A percentile compares a stretch with the other conserved stretches of the same genome.
phyloP scores from a whole-genome alignment of 2,113 vertebrate genomes.

The Girardinichthys multiradiatus region DNA sequence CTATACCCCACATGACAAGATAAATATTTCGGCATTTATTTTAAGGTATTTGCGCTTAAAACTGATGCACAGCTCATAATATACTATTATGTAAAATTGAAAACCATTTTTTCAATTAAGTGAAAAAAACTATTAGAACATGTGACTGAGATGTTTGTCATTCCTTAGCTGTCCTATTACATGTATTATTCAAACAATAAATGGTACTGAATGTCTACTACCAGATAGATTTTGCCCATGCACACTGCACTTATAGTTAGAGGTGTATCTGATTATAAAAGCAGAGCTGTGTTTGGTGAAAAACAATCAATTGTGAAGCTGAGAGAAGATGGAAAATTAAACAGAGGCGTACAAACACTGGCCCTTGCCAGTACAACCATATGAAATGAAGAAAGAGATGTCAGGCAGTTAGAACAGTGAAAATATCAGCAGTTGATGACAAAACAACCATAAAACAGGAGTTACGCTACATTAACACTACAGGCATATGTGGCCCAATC shows the following conservation, averaged over 20 bases:
- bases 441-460: no score
- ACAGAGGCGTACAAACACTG: background rate
- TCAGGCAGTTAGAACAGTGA: background rate
- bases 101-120: background rate
- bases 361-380: background rate
- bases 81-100: background rate
- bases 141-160: background rate
- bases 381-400: background rate
- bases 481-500: no score
- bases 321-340: background rate
- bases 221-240: background rate
- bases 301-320: background rate
- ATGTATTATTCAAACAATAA: background rate
- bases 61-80: background rate
- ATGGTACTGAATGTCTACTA: background rate
- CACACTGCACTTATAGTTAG: background rate
- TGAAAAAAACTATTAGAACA: background rate
- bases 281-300: background rate
- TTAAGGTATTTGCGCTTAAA: background rate
- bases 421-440: background rate
- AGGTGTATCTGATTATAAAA: background rate
- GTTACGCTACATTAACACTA: no score
- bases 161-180: background rate
- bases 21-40: background rate
- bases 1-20: no score